Evolutionary conservation across 2,797 vertebrate genomes (phyloP), one percentile per base, ranked within the genome.

Genomic region (Tarsius wallacei): DNA sequence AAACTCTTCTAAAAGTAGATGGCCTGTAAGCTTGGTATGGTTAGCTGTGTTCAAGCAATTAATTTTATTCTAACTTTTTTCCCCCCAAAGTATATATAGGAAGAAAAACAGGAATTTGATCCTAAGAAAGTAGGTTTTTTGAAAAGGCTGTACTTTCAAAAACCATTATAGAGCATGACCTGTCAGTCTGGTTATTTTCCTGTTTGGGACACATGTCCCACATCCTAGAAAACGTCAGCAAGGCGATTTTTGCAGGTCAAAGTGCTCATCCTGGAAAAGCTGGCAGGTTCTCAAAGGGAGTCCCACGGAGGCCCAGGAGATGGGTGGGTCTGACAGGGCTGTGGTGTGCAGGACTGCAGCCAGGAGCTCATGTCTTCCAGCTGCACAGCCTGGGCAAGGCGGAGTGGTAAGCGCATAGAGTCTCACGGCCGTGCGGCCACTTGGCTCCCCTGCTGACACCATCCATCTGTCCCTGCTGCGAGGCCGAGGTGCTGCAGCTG

Each of bases 271-370:
- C 91, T 21, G 16, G 84, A 70, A 63, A 90, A 80, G 86, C 26
- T 97, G 97, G 96, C 97, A 76, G 90, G 73, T 85, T 81, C 53
- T 49, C 86, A 1, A 11, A 31, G 42, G 88, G 80, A 88, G 91
- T 74, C 61, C 64, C 10, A 1, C 4, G 28, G 64, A 51, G 21
- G 33, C 78, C 31, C 22, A 26, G 66, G 84, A 78, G 89, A 13
- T 7, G 89, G 95, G 91, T 26, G 93, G 90, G 93, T 66, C 91
- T 0, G 36, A 51, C 73, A 74, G 87, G 42, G 83, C 83, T 19
- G 31, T 8, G 57, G 47, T 68, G 28, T 12, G 9, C 28, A 3
- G 7, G 74, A 51, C 77, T 51, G 14, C 66, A 68, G 80, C 66
- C 21, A 0, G 21, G 57, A 85, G 42, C 70, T 36, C 68, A 2